phyloP scores from a whole-genome alignment of 2,113 vertebrate genomes.

The Petroica traversi region DNA sequence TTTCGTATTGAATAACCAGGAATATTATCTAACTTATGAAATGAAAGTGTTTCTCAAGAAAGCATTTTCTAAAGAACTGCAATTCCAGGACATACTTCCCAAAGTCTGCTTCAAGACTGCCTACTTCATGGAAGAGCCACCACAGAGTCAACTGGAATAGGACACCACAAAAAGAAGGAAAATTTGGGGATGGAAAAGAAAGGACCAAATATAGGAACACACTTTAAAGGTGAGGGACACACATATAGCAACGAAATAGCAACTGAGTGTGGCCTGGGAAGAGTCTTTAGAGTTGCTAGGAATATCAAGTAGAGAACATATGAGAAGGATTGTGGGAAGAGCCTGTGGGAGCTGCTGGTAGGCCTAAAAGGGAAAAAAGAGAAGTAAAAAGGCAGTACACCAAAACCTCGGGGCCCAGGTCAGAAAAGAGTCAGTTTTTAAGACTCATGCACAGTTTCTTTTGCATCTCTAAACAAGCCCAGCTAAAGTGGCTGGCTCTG shows the following conservation, averaged over 20 bases:
- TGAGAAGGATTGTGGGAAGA: fast-evolving
- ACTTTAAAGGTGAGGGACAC: neutral
- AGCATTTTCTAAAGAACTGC: neutral
- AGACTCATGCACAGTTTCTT: neutral
- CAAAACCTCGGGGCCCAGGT: neutral
- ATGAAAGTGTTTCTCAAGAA: neutral
- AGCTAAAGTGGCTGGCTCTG: neutral
- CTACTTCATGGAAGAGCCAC: neutral
- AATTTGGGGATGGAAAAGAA: neutral
- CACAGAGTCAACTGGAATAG: neutral
- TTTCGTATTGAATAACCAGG: neutral
- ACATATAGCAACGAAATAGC: neutral
- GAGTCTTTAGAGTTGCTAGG: neutral
- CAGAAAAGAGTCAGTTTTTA: neutral
- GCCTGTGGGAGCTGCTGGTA: neutral
- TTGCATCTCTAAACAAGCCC: neutral
- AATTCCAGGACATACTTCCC: neutral
- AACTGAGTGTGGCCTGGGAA: neutral
- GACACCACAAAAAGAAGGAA: neutral
- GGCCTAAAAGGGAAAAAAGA: neutral
- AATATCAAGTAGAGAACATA: fast-evolving
- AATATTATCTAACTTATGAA: neutral
- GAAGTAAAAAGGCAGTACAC: neutral
- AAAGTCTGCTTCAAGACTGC: neutral
- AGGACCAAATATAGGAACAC: neutral